Percentiles rank a stretch among this genome's conserved stretches.
Evolutionary conservation across 2,797 vertebrate species (phyloP).

Genomic region (Tragopan temminckii): DNA sequence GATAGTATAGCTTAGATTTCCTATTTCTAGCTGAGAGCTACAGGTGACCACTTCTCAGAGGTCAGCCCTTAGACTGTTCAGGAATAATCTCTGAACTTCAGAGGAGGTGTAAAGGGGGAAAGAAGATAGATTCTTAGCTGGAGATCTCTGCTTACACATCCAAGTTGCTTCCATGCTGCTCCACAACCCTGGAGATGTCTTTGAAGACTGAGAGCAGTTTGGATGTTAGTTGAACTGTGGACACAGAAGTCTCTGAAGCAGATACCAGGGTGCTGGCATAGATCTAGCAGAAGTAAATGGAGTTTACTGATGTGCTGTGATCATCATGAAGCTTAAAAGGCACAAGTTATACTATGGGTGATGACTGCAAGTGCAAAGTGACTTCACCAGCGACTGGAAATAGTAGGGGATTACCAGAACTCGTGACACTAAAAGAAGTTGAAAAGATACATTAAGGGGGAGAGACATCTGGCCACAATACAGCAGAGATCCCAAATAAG

Average conservation of each 20-base stretch:
- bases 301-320: neutral
- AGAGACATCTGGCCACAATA: neutral
- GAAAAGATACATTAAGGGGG: neutral
- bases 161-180: neutral
- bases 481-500: neutral
- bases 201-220: neutral
- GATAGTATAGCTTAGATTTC: neutral
- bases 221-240: rapidly evolving
- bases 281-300: neutral
- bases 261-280: neutral
- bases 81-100: neutral
- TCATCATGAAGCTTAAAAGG: neutral
- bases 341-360: neutral
- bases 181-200: neutral
- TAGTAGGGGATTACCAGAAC: neutral
- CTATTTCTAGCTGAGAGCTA: neutral
- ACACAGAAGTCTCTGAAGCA: neutral
- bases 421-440: neutral
- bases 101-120: neutral
- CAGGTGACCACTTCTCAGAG: neutral
- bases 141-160: neutral
- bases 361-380: neutral
- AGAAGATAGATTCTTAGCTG: neutral
- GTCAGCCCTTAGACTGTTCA: neutral
- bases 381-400: neutral